Evolutionary conservation across 1,140 invertebrate genomes (phyloP), one percentile per base, ranked within the genome.

Genomic region (Eumeta japonica): DNA sequence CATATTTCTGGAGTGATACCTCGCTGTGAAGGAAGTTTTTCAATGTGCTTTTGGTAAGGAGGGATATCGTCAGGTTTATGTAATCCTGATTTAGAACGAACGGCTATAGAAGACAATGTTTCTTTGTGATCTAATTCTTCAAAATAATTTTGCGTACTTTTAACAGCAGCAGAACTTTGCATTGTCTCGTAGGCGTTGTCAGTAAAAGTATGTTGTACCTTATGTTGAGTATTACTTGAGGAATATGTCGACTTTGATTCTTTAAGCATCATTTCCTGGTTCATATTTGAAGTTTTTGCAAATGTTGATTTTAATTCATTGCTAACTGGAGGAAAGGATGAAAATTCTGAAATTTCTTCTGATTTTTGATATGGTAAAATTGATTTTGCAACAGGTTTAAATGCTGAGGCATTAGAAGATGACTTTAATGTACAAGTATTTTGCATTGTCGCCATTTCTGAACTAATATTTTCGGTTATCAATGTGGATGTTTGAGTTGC

Each of bases 11-110:
- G 77, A 4, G 77, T 78, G 45, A 73, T 64, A 16, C 67, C 62
- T 43, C 68, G 70, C 54, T 80, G 76, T 35, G 75, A 77, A 38
- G 76, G 73, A 41, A 81, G 58, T 43, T 73, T 61, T 44, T 79
- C 79, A 53, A 81, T 74, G 53, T 82, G 75, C 64, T 78, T 76
- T 56, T 83, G 81, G 60, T 83, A 84, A 39, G 73, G 60, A 16
- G 81, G 81, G 51, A 81, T 79, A 52, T 62, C 68, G 29, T 81
- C 77, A 11, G 80, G 68, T 63, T 76, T 79, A 39, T 81, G 79
- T 41, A 83, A 62, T 29, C 75, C 76, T 40, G 77, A 75, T 50
- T 54, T 72, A 31, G 65, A 55, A 34, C 62, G 49, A 12, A 56
- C 55, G 16, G 62, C 52, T 14, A 44, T 39, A 14, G 62, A 58